phyloP scores from a whole-genome alignment of 1,140 invertebrate genomes.

The Orussus abietinus region DNA sequence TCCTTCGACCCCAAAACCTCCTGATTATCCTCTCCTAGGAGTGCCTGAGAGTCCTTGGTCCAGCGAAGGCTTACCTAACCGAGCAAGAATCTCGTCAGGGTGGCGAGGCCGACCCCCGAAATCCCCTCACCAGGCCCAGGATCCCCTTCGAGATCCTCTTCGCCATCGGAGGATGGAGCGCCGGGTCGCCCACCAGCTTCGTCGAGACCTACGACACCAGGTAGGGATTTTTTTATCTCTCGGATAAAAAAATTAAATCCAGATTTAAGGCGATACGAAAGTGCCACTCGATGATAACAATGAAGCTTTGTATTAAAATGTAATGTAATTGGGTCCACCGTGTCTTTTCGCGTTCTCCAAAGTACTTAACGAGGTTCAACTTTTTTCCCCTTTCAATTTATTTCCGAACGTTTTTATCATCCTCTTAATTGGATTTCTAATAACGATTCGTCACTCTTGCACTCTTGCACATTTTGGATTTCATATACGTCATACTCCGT shows the following conservation, averaged over 20 bases:
- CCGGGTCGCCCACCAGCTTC: conserved; percentile 72
- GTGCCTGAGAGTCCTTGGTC: conserved; percentile 64
- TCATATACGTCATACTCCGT: too few species aligned
- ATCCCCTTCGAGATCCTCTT: conserved; percentile 70
- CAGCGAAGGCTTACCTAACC: conserved; percentile 60
- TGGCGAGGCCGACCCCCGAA: conserved; percentile 55
- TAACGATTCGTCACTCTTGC: too few species aligned
- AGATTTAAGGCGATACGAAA: too few species aligned
- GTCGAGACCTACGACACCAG: conserved; percentile 74
- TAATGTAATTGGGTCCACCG: too few species aligned
- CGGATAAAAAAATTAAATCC: neutral
- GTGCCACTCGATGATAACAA: too few species aligned
- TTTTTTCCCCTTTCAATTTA: too few species aligned
- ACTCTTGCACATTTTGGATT: too few species aligned
- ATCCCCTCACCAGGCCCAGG: conserved; percentile 59
- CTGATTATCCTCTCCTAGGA: conserved; percentile 55
- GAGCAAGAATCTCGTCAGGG: conserved; percentile 58
- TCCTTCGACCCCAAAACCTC: neutral
- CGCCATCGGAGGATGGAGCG: conserved; percentile 75
- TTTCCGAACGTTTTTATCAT: too few species aligned
- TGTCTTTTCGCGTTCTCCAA: too few species aligned
- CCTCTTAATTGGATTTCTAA: too few species aligned
- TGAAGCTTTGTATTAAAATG: too few species aligned
- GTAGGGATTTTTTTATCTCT: conserved; percentile 10
- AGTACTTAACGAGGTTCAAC: too few species aligned